Evolutionary conservation across 2,888 invertebrate species (phyloP).

Genomic region (Agonopterix arenella): DNA sequence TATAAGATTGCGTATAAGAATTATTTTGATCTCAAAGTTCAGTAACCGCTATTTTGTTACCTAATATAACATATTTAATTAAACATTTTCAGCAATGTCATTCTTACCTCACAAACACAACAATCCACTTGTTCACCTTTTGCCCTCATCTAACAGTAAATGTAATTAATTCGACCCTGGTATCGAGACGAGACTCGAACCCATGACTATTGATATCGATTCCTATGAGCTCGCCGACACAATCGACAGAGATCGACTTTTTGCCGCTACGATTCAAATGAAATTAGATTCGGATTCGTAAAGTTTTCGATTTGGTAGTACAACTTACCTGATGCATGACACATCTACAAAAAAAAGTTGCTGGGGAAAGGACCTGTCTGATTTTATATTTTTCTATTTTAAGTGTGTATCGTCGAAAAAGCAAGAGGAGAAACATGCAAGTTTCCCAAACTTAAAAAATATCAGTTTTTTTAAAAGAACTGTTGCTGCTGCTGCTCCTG

Average conservation of each 20-base stretch:
- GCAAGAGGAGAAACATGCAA: no score
- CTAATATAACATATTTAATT: no score
- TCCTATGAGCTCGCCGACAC: constrained; percentile 56
- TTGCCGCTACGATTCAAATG: constrained; percentile 54
- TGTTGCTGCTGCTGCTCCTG: no score
- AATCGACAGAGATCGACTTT: constrained; percentile 59
- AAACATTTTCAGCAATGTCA: neutral
- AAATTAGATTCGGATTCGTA: constrained; percentile 66
- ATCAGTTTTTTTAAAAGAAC: no score
- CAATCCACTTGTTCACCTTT: constrained; percentile 40
- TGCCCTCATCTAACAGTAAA: constrained; percentile 41
- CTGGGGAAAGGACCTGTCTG: neutral
- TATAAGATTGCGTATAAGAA: no score
- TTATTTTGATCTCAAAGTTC: no score
- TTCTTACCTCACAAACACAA: neutral
- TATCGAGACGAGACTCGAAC: constrained; percentile 36
- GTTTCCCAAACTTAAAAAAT: no score
- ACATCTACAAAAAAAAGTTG: constrained; percentile 13
- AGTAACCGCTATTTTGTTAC: no score
- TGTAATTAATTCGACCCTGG: constrained; percentile 59
- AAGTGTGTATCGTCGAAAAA: no score
- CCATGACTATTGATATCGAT: constrained; percentile 65
- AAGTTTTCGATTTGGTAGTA: constrained; percentile 33
- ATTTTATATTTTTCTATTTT: no score
- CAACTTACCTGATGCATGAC: constrained; percentile 13